Evolutionary conservation across 1,140 invertebrate species (phyloP).

Genomic region (Aethina tumida): DNA sequence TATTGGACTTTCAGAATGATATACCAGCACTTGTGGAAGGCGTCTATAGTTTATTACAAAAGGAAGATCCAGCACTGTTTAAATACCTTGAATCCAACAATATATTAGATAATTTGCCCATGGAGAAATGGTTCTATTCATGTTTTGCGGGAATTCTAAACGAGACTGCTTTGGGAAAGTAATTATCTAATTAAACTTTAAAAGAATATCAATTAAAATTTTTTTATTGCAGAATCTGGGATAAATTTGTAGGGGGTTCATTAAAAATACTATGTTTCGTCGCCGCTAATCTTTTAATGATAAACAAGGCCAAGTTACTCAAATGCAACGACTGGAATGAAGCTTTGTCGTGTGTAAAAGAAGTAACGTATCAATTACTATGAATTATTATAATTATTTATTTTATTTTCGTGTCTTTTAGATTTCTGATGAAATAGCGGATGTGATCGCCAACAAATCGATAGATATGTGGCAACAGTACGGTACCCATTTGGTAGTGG

Average conservation of each 20-base stretch:
- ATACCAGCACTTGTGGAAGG: slow-evolving; percentile 52
- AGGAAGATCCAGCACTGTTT: slow-evolving; percentile 58
- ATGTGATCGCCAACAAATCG: slow-evolving; percentile 68
- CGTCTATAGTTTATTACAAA: slow-evolving; percentile 53
- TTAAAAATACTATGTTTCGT: slow-evolving; percentile 72
- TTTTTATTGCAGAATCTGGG: slow-evolving; percentile 63
- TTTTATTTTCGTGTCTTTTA: slow-evolving; percentile 36
- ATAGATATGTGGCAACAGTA: slow-evolving; percentile 66
- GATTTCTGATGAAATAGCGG: slow-evolving; percentile 65
- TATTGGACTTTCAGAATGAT: slow-evolving; percentile 53
- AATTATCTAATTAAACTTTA: slow-evolving; percentile 24
- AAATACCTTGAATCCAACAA: slow-evolving; percentile 48
- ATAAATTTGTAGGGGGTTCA: slow-evolving; percentile 77
- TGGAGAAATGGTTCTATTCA: slow-evolving; percentile 65
- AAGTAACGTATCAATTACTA: slow-evolving; percentile 41
- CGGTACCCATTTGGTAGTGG: no score
- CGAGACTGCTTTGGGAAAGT: slow-evolving; percentile 67
- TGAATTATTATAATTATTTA: slow-evolving; percentile 14
- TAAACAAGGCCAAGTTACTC: slow-evolving; percentile 53
- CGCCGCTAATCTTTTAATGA: slow-evolving; percentile 60
- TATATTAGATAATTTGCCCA: slow-evolving; percentile 48
- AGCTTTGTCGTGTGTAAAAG: slow-evolving; percentile 51
- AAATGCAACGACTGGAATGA: slow-evolving; percentile 47
- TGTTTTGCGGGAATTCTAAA: slow-evolving; percentile 72
- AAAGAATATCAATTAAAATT: slow-evolving; percentile 3